Conservation (phyloP, 1,140 invertebrate genomes). For the Sarcophaga peregrina region DNA sequence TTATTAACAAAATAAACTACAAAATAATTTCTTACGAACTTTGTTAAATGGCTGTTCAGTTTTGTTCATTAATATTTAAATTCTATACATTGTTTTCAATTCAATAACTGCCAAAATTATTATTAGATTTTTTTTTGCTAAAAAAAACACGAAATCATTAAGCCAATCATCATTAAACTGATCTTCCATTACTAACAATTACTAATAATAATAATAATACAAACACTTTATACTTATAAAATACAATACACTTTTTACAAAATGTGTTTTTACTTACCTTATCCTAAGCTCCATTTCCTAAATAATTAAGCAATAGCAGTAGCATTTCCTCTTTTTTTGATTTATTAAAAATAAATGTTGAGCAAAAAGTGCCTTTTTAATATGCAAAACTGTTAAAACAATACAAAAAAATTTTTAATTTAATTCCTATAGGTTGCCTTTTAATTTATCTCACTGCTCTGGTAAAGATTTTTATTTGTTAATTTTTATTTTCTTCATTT, state of each 20-base stretch:
- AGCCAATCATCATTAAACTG: slow-evolving; percentile 28
- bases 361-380: slow-evolving; percentile 36
- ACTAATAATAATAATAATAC: background rate
- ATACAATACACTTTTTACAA: background rate
- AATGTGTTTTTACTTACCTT: slow-evolving; percentile 7
- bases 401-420: background rate
- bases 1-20: too few relatives aligned
- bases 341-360: background rate
- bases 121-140: background rate
- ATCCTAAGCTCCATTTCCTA: background rate
- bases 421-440: background rate
- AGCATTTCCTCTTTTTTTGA: slow-evolving; percentile 6
- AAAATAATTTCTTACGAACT: too few relatives aligned
- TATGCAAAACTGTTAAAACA: background rate
- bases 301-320: background rate
- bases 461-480: too few relatives aligned
- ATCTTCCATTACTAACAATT: slow-evolving; percentile 30
- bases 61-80: too few relatives aligned
- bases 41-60: too few relatives aligned
- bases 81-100: too few relatives aligned
- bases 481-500: background rate
- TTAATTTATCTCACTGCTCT: background rate
- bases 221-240: background rate
- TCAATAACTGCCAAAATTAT: slow-evolving; percentile 28
- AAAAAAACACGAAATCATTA: background rate